A percentile compares a stretch with the other conserved stretches of the same genome.
These are phyloP conservation scores for Brachypteracias leptosomus DNA, from an alignment of 2,113 vertebrate genomes.

Conservation along the genomic window DNA sequence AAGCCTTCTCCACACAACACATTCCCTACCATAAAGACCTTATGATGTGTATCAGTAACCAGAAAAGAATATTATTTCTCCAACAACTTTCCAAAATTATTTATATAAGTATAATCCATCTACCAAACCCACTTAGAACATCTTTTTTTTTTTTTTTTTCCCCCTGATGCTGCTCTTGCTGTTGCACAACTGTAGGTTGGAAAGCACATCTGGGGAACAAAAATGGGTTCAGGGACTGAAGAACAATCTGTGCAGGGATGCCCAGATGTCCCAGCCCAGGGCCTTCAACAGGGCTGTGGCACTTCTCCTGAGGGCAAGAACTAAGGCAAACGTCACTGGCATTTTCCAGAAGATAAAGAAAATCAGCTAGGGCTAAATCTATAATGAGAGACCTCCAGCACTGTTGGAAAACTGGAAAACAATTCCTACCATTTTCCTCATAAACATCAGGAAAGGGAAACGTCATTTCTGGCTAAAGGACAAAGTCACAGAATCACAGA, in stretches of 20 bases:
- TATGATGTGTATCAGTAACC: accelerated
- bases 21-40: neutral
- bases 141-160: too few relatives aligned
- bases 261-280: neutral
- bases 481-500: too few relatives aligned
- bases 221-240: neutral
- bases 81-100: neutral
- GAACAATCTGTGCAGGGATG: neutral
- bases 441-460: neutral
- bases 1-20: neutral
- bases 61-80: neutral
- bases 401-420: neutral
- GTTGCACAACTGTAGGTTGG: accelerated
- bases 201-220: neutral
- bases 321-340: neutral
- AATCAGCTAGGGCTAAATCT: neutral
- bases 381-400: neutral
- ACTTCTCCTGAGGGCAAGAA: neutral
- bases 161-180: accelerated
- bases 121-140: neutral
- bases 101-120: neutral
- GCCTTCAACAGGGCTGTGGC: accelerated
- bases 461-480: neutral
- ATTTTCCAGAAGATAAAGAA: neutral
- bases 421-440: neutral